A percentile compares a stretch with the other conserved stretches of the same genome.
These are phyloP conservation scores for Lamprologus callipterus DNA, from an alignment of 2,113 vertebrate species.

Conservation along the genomic window DNA sequence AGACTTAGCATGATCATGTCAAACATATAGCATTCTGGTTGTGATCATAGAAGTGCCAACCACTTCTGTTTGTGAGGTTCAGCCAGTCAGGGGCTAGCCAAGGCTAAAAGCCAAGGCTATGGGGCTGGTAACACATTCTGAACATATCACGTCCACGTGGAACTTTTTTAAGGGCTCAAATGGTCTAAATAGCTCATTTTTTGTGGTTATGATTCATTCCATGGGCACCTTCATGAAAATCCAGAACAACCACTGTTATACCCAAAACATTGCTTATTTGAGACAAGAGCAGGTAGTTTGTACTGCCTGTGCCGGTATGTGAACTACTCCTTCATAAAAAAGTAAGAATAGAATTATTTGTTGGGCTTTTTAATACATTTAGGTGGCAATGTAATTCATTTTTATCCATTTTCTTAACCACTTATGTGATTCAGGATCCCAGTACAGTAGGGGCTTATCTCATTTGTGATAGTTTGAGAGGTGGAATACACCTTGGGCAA, in stretches of 20 bases:
- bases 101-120: background rate
- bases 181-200: background rate
- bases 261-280: background rate
- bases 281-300: background rate
- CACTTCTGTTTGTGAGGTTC: background rate
- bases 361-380: background rate
- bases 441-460: background rate
- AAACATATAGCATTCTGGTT: background rate
- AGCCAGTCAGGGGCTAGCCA: background rate
- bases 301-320: accelerated
- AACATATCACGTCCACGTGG: background rate
- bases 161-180: background rate
- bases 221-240: background rate
- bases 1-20: background rate
- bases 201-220: background rate
- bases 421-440: background rate
- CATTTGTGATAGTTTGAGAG: background rate
- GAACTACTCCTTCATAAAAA: background rate
- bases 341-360: background rate
- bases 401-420: background rate
- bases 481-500: background rate
- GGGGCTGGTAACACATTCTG: background rate
- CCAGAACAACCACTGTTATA: background rate
- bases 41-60: background rate
- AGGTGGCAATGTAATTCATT: background rate